A percentile compares a stretch with the other conserved stretches of the same genome.
phyloP scores from a whole-genome alignment of 2,797 vertebrate species.

The Typhlichthys eigenmanni region DNA sequence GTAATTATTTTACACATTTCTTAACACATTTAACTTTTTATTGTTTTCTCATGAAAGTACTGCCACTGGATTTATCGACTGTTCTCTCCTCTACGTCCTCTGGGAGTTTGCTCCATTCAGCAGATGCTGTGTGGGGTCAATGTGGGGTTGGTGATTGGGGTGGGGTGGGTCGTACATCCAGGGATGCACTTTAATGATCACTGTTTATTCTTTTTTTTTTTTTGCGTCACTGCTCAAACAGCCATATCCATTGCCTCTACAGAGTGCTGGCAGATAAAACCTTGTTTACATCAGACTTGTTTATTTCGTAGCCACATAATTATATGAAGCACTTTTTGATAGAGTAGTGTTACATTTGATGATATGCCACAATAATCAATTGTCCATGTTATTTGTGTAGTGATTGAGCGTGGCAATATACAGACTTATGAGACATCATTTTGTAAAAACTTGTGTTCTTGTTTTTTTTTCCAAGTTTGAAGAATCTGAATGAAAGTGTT shows the following conservation, averaged over 20 bases:
- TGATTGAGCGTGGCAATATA: slow-evolving; percentile 54
- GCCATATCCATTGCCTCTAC: slow-evolving; percentile 72
- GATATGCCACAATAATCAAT: slow-evolving; percentile 68
- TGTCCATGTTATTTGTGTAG: slow-evolving; percentile 63
- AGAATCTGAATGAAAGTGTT: slow-evolving; percentile 52
- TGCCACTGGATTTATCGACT: slow-evolving; percentile 74
- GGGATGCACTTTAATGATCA: slow-evolving; percentile 79
- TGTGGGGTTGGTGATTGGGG: slow-evolving; percentile 29
- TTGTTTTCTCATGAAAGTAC: slow-evolving; percentile 67
- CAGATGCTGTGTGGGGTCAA: slow-evolving; percentile 48
- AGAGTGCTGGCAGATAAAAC: slow-evolving; percentile 70
- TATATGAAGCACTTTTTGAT: slow-evolving; percentile 82
- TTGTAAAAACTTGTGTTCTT: slow-evolving; percentile 54
- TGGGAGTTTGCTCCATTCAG: slow-evolving; percentile 46
- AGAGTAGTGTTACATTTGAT: slow-evolving; percentile 73
- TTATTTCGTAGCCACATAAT: slow-evolving; percentile 67
- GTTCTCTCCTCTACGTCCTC: slow-evolving; percentile 55
- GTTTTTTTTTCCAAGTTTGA: slow-evolving; percentile 23
- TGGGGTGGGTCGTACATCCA: slow-evolving; percentile 56
- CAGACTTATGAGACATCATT: slow-evolving; percentile 59
- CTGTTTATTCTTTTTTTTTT: slow-evolving; percentile 48
- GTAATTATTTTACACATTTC: slow-evolving; percentile 37
- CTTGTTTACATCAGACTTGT: slow-evolving; percentile 72
- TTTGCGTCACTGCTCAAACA: slow-evolving; percentile 69
- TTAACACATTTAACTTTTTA: slow-evolving; percentile 26